Conservation (phyloP, 2,797 vertebrate genomes). For the Epinephelus coioides region DNA sequence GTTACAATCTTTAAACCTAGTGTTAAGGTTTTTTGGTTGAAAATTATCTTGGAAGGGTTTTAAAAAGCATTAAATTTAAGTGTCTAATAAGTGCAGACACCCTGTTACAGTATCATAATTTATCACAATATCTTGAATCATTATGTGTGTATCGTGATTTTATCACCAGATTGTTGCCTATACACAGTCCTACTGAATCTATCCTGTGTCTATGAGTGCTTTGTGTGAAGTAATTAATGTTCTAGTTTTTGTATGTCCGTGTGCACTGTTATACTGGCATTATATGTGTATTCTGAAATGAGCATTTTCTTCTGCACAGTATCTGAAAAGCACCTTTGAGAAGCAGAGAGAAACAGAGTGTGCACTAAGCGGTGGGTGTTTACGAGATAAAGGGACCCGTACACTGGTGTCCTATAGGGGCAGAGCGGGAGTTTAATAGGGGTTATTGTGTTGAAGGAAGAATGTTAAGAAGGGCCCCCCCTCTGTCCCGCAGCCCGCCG, state of each 20-base stretch:
- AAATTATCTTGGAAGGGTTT: too few relatives aligned
- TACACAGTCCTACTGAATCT: neutral
- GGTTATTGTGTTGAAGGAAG: constrained; percentile 67
- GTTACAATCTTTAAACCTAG: too few relatives aligned
- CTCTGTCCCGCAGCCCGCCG: neutral
- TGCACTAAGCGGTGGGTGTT: constrained; percentile 30
- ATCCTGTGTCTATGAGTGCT: neutral
- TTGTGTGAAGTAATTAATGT: neutral
- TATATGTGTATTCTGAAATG: constrained; percentile 1
- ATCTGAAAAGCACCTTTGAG: constrained; percentile 27
- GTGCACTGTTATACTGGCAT: neutral
- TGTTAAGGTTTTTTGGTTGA: too few relatives aligned
- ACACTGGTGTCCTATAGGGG: constrained; percentile 40
- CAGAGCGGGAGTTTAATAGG: constrained; percentile 47
- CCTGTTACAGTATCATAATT: too few relatives aligned
- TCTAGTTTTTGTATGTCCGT: neutral
- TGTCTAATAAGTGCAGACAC: too few relatives aligned
- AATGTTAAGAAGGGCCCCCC: constrained; percentile 57
- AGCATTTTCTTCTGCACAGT: constrained; percentile 1
- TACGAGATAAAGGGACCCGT: constrained; percentile 49
- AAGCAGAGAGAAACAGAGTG: constrained; percentile 10
- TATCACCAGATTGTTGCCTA: too few relatives aligned
- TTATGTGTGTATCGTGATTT: too few relatives aligned
- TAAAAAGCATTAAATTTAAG: too few relatives aligned
- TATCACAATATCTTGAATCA: too few relatives aligned